A percentile compares a stretch with the other conserved stretches of the same genome.
Evolutionary conservation across 2,888 invertebrate genomes (phyloP).

Genomic region (Eupithecia exiguata): DNA sequence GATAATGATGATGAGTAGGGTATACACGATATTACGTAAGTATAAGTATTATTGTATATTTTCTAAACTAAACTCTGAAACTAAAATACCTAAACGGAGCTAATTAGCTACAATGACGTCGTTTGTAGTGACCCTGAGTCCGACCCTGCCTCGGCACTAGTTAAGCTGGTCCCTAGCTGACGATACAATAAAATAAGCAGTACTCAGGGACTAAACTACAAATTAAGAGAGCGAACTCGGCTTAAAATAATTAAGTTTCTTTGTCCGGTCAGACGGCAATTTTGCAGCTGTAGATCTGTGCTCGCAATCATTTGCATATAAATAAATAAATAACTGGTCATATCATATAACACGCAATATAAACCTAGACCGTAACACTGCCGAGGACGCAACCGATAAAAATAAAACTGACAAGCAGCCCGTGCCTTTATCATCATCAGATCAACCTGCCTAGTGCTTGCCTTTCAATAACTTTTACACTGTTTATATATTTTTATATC

Average conservation of each 20-base stretch:
- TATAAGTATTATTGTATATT: neutral
- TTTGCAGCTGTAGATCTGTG: conserved; percentile 42
- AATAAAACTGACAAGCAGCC: neutral
- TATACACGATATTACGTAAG: too few species aligned
- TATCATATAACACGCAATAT: neutral
- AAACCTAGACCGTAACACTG: neutral
- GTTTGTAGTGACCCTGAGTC: conserved; percentile 12
- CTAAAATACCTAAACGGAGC: neutral
- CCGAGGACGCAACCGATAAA: neutral
- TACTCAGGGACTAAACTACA: conserved; percentile 69
- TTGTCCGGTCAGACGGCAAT: conserved; percentile 64
- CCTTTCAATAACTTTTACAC: too few species aligned
- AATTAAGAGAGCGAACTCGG: conserved; percentile 73
- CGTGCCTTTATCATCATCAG: neutral
- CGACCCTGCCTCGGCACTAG: conserved; percentile 50
- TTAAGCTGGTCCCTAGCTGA: conserved; percentile 69
- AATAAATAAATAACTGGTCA: neutral
- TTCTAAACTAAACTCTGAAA: neutral
- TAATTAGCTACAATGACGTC: conserved; percentile 4
- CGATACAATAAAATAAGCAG: conserved; percentile 78
- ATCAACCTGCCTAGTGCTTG: too few species aligned
- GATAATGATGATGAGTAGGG: neutral
- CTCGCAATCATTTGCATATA: conserved; percentile 9
- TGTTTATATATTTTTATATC: too few species aligned
- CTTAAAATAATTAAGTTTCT: conserved; percentile 81